Evolutionary conservation across 1,140 invertebrate genomes (phyloP), one percentile per base, ranked within the genome.

Genomic region (Papilio machaon): DNA sequence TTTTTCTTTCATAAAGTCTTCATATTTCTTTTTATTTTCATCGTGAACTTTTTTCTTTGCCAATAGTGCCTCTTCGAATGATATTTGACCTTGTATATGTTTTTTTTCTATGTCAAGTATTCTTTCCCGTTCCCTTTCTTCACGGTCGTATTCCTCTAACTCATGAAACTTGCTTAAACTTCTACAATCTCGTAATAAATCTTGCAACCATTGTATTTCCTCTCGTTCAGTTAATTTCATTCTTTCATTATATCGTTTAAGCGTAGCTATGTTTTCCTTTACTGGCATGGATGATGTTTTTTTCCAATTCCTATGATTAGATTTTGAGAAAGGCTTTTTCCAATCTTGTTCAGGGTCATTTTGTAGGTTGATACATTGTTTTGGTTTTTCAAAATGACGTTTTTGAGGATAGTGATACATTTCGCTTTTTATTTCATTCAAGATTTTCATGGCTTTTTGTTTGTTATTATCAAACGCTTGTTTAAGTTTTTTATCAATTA

Each of bases 51-150:
- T 94, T 81, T 92, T 90, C 90, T 95, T 95, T 2, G 95, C 95
- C 79, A 96, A 86, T 75, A 95, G 86, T 35, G 95, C 95, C 88
- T 96, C 95, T 91, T 96, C 95, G 79, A 95, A 90, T 17, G 94
- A 94, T 64, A 96, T 89, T 84, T 95, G 91, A n/a, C 95, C 95
- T 84, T 94, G 82, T 30, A 96, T 86, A 91, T 95, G 95, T 87
- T 95, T 96, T 85, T 85, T 94, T 91, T 96, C 94, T 83, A 96
- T 95, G 64, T 95, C 90, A 46, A 95, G 85, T 38, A 95, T 82
- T 79, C 93, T 85, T 84, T 95, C 88, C 88, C 92, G 91, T 89
- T 95, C 92, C 70, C 86, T 91, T 85, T 94, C 88, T 84, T 93
- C 89, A 58, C 94, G 89, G 73, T 93, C 86, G 74, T 92, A 89